Evolutionary conservation across 2,888 invertebrate genomes (phyloP), one percentile per base, ranked within the genome.

Genomic region (Pachliopta kotzebuea): DNA sequence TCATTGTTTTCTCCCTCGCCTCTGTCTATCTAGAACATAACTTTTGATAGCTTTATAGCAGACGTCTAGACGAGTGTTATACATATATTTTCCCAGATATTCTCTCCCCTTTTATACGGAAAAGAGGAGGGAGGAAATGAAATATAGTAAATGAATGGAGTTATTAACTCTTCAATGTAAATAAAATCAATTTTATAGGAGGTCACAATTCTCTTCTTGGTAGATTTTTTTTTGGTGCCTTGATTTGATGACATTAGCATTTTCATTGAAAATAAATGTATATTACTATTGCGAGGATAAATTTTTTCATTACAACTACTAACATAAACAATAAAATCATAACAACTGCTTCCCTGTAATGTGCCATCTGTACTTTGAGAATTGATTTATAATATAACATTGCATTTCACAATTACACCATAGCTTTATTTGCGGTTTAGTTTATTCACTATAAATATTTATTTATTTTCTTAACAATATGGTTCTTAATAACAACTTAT

Each of bases 21-120:
- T 21, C 59, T 31, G 37, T 56, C 62, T 65, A 54, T 37, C 58
- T 54, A 37, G 37, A 56, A 31, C 50, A 58, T 58, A 61, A 62
- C 57, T 62, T 45, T 62, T 65, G 62, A 65, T 65, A 65, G 62
- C 65, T 62, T 65, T 62, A 65, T 58, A 55, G 45, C 62, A 57
- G 65, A 65, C 65, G 65, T 65, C 65, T 65, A 65, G 65, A 65
- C 65, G 53, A 24, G 55, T 31, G 24, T 37, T 55, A 42, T 45
- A 4, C 50, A 60, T 29, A 65, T 59, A 62, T 37, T 54, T 50
- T 31, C 45, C 55, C 57, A 57, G n/a, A 23, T n/a, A 64, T 23
- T 14, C 53, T 21, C 57, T 56, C 45, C 53, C 53, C 53, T 26
- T 53, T 56, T 50, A 7, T 37, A 23, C 7, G 56, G n/a, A 50